Base-by-base conservation (phyloP, 2,113 vertebrate species). In the Apteryx owenii region DNA sequence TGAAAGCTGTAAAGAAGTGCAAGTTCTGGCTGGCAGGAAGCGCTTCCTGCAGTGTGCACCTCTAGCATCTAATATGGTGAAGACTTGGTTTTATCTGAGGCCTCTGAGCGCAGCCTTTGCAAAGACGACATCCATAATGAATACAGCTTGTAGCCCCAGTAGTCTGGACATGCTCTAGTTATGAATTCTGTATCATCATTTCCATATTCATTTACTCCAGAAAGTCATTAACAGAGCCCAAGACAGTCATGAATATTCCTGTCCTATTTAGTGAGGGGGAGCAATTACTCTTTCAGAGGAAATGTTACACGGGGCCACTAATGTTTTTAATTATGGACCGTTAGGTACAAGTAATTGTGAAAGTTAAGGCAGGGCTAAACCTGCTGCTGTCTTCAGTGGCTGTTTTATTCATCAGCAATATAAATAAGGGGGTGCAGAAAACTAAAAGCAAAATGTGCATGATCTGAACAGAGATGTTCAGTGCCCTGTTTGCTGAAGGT, bases 291-390 rank as follows among this genome's bases (percentile, higher is more conserved):
- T 92, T 94, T 91, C 97, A 79, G 58, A 7, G 20, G 48, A 77
- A 77, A 84, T 0, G 0, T 38, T 53, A n/a, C 61, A 44, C 31
- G 36, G 88, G 58, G 72, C 71, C 76, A 65, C 16, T 82, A 95
- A 97, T 97, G 97, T 97, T 98, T 97, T 91, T 97, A 81, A 97
- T 97, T 98, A 97, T 16, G 33, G 85, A 73, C 66, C 3, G 42
- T 38, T 68, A 26, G 70, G 33, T 11, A 2, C 4, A 33, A 51
- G 61, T 66, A 68, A 18, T 3, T 78, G 80, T 38, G 69, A 38
- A 61, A 77, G 36, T 29, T 42, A 18, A 51, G 44, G 66, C 92
- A 80, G 76, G 80, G 19, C 61, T 85, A 19, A 77, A 65, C 5
- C 42, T 29, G 2, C 42, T 3, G 42, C 81, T 31, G 3, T 28